These are phyloP conservation scores for Andrena minutula DNA, from an alignment of 2,888 invertebrate species.

Conservation along the genomic window DNA sequence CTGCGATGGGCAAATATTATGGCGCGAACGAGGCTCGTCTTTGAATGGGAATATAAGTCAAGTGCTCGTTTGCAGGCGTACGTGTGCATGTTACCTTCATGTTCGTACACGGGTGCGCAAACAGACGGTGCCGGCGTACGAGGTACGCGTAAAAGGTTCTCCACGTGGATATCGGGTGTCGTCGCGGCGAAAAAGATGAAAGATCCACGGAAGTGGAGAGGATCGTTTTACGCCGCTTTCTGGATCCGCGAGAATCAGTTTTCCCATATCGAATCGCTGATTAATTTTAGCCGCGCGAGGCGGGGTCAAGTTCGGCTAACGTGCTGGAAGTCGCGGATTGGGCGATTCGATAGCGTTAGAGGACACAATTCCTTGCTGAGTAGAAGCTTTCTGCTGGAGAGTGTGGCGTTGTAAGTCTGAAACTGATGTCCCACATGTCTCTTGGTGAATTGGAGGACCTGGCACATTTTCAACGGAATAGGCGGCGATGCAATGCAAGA, in stretches of 20 bases:
- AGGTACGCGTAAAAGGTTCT: neutral
- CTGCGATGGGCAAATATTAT: conserved; percentile 27
- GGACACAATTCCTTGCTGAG: neutral
- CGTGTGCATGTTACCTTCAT: neutral
- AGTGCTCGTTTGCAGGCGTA: conserved; percentile 20
- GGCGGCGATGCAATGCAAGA: too few species aligned
- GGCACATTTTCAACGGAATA: too few species aligned
- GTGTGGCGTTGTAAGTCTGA: neutral
- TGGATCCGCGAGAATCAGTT: conserved; percentile 50
- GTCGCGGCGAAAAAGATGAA: conserved; percentile 35
- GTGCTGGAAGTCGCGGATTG: neutral
- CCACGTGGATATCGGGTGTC: conserved; percentile 48
- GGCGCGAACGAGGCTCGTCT: neutral
- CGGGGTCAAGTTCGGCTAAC: conserved; percentile 1
- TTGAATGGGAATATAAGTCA: conserved; percentile 32
- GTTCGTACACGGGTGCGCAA: neutral
- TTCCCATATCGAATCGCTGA: conserved; percentile 44
- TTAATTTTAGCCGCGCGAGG: conserved; percentile 27
- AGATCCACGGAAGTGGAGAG: conserved; percentile 53
- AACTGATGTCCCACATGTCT: too few species aligned
- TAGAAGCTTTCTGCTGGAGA: neutral
- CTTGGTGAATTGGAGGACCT: too few species aligned
- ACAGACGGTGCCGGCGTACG: neutral
- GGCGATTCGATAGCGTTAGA: neutral
- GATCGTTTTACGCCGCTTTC: conserved; percentile 54